These are phyloP conservation scores for Oostethus manadensis DNA, from an alignment of 2,113 vertebrate species.

Conservation along the genomic window DNA sequence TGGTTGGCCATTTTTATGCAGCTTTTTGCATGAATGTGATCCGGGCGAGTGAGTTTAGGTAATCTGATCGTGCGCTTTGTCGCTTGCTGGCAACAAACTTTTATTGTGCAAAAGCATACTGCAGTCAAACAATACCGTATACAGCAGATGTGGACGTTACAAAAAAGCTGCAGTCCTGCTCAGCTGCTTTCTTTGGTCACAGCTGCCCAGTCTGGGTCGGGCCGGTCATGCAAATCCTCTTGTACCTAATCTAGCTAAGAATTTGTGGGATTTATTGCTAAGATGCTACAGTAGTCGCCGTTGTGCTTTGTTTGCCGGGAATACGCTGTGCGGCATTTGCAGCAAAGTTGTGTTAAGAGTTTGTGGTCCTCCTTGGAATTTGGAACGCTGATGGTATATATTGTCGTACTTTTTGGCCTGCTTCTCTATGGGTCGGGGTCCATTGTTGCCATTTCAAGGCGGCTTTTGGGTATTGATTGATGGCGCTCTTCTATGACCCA, in stretches of 20 bases:
- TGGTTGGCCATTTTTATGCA: no score
- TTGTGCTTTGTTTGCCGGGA: neutral
- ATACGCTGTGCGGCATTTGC: neutral
- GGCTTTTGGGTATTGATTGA: neutral
- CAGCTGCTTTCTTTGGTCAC: constrained; percentile 41
- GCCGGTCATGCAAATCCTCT: constrained; percentile 54
- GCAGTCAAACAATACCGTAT: no score
- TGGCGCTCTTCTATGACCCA: neutral
- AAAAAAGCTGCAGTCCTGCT: constrained; percentile 27
- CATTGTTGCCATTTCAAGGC: neutral
- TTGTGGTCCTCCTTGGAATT: constrained; percentile 7
- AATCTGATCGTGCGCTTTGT: no score
- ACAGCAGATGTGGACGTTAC: no score
- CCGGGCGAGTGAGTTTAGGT: constrained; percentile 4
- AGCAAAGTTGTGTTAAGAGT: neutral
- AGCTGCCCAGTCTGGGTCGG: constrained; percentile 19
- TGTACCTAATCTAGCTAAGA: constrained; percentile 59
- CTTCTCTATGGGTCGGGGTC: neutral
- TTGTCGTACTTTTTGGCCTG: neutral
- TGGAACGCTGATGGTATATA: neutral
- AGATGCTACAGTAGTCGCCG: no score
- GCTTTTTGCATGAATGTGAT: constrained; percentile 14
- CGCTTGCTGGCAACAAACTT: neutral
- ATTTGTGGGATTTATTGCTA: constrained; percentile 38
- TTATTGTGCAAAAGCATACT: neutral